Base-by-base conservation (phyloP, 2,888 invertebrate species). In the Allygus modestus region DNA sequence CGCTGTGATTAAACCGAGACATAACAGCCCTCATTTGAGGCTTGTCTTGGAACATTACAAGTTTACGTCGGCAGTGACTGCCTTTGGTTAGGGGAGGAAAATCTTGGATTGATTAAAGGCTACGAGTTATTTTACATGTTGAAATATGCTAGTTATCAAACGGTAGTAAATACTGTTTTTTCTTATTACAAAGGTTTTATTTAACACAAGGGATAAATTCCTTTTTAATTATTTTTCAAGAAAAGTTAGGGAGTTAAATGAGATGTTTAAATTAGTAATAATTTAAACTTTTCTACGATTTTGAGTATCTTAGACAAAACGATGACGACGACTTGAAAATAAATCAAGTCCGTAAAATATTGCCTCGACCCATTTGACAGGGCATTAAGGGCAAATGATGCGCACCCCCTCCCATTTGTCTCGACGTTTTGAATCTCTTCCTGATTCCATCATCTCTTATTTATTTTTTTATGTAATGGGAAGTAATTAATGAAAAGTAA, bases 21-120 rank as follows among this genome's bases (percentile, higher is more conserved):
- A 31, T 65, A 65, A 65, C 65, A 65, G 28, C 31, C 65, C 65
- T 15, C 28, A 65, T 65, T 65, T 65, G 65, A 28, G 65, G 65
- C 65, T 65, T 65, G 65, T 65, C 65, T 28, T 65, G 28, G 28
- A 28, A 65, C 17, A 65, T 31, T 65, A 65, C 65, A 65, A 65
- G 65, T 28, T 65, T 28, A 28, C 28, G 26, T 28, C 65, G 17
- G 20, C 65, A 12, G 23, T 58, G 28, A 28, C 65, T 31, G 65
- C 17, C 28, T 54, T 26, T 17, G 58, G 5, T 58, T 12, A 31
- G 65, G 28, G 65, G 12, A 31, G 65, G 11, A 65, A 65, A 28
- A 15, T 65, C 11, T 65, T 12, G 46, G 46, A 17, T 37, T 4
- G 5, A 37, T 37, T 37, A 37, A 37, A 37, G 9, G 4, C 9